Evolutionary conservation across 1,140 invertebrate genomes (phyloP), one percentile per base, ranked within the genome.

Genomic region (Eumaeus atala): DNA sequence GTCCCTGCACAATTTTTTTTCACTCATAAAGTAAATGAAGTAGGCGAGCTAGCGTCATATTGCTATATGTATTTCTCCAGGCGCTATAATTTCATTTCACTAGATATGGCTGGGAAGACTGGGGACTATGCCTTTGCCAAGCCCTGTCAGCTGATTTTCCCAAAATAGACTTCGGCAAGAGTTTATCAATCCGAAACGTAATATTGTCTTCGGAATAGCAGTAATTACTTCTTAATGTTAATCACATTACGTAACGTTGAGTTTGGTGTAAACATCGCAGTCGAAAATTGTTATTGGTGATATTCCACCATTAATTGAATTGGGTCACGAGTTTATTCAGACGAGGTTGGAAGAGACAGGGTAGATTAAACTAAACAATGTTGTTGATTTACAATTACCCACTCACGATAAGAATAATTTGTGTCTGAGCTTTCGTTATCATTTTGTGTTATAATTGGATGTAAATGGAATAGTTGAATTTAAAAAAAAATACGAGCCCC

Each of bases 341-440:
- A 66, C 59, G 59, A 71, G 72, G 72, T 76, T 72, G 72, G 64
- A 70, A 48, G 62, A 74, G 72, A 68, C 76, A 75, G 63, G 70
- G 68, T 74, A 77, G 72, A 80, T 79, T 81, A 79, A 83, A 74
- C 70, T 77, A 80, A 81, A 78, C 75, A 79, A 61, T 66, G 69
- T 59, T 74, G 75, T 77, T 78, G 69, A 58, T 69, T 67, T 72
- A 74, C 67, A 78, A 76, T 76, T 78, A 73, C 68, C 38, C 58
- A 28, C 21, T 42, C 12, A 51, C 1, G 16, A 44, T 44, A 44
- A 17, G 40, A 44, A 44, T 44, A 2, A 44, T 44, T 16, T 10
- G 40, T 28, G 21, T 7, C 40, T 16, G 40, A 16, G 40, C 16
- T 44, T 44, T 44, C 17, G 40, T 44, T 44, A 16, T 16, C 40